A percentile compares a stretch with the other conserved stretches of the same genome.
Evolutionary conservation across 2,888 invertebrate genomes (phyloP).

Genomic region (Molorchus minor): DNA sequence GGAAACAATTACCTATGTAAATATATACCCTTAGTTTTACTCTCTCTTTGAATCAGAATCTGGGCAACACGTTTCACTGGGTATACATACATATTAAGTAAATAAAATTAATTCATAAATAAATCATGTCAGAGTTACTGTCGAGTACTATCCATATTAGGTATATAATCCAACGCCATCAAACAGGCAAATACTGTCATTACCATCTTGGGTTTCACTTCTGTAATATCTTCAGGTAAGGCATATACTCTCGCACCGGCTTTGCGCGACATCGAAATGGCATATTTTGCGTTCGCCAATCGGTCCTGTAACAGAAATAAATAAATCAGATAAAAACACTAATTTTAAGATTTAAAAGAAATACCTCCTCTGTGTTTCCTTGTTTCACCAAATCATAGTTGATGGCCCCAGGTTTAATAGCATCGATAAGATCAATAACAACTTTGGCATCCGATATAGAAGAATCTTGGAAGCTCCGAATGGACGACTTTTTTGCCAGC

Average conservation of each 20-base stretch:
- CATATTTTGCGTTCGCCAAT: conserved; percentile 98
- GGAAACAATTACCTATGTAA: background rate
- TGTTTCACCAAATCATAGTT: conserved; percentile 91
- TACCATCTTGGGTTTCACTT: conserved; percentile 98
- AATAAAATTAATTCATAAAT: conserved; percentile 25
- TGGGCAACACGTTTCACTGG: conserved; percentile 12
- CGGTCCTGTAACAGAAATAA: conserved; percentile 75
- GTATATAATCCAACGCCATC: conserved; percentile 97
- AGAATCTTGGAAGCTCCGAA: conserved; percentile 87
- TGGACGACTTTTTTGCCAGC: conserved; percentile 79
- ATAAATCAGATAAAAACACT: too few relatives aligned
- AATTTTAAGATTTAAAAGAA: too few relatives aligned
- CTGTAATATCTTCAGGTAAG: conserved; percentile 97
- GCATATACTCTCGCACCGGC: conserved; percentile 98
- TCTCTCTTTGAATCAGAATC: conserved; percentile 7
- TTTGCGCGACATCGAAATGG: conserved; percentile 97
- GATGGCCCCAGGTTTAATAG: conserved; percentile 94
- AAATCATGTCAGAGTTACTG: conserved; percentile 37
- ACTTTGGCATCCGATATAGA: conserved; percentile 90
- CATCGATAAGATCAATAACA: conserved; percentile 94
- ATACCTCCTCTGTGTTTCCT: conserved; percentile 82
- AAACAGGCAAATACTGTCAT: conserved; percentile 99
- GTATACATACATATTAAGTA: conserved; percentile 19
- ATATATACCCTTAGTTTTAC: background rate
- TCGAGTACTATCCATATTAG: conserved; percentile 75